Base-by-base conservation (phyloP, 2,888 invertebrate genomes). In the Coenonympha arcania region DNA sequence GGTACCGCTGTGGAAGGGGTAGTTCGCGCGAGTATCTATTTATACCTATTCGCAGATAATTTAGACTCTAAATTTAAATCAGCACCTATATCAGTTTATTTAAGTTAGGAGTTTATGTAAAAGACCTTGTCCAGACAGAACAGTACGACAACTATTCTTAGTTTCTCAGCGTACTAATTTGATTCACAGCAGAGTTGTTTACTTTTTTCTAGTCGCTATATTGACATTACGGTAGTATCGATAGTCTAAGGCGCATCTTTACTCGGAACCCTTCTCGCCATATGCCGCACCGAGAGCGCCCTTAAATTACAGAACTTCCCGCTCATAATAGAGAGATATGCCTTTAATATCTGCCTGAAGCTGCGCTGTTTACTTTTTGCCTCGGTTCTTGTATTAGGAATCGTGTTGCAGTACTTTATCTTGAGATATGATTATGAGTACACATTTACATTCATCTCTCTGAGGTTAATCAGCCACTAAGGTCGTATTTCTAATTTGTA, bases 311-410 rank as follows among this genome's bases (percentile, higher is more conserved):
- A 74, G 74, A 86, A 84, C 77, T 85, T 83, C 82, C 76, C 79
- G 81, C 84, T 84, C 85, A 85, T 86, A 86, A 85, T 86, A 80
- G 83, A 85, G 84, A 84, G 84, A 85, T 85, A 85, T 84, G 84
- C 83, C 83, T 86, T 86, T 86, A 86, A 86, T 86, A 85, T 86
- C 84, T 80, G 83, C 80, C 79, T 76, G 79, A 71, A 77, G 77
- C 76, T 74, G 77, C 76, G 68, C 66, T 76, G 80, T 84, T 83
- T 82, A 76, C 82, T 83, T 84, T 85, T 85, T 85, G 76, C 78
- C 64, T 68, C 64, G 65, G 73, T 79, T 79, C 80, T 81, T 81
- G 77, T 80, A 81, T 81, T 79, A 79, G 73, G 78, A 67, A 76
- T 66, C 70, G 71, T 68, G 65, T 54, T 56, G 48, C 34, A 43